Evolutionary conservation across 2,113 vertebrate genomes (phyloP), one percentile per base, ranked within the genome.

Genomic region (Rhombomys opimus): DNA sequence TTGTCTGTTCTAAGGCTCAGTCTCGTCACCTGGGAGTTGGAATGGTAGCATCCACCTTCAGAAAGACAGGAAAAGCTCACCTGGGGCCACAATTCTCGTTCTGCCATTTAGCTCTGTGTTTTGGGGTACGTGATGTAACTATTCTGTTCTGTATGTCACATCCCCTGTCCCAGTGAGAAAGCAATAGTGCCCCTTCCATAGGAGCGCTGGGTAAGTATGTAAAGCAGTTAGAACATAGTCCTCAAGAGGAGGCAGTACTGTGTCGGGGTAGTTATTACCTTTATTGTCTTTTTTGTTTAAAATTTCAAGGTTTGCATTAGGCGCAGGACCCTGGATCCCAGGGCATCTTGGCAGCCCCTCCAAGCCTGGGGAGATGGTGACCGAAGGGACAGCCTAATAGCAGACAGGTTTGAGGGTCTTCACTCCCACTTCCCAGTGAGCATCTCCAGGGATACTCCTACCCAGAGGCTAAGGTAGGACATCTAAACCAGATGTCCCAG

Each of bases 371-470:
- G 11, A 30, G 80, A 89, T 78, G 17, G 20, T 2, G 46, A 18
- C 41, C 12, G 10, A 22, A 63, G 35, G 1, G 23, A n/a, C 27
- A 30, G 72, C 72, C 87, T 67, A 65, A 54, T 1, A n/a, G 78
- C 65, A 6, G 54, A n/a, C 0, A 10, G 52, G 57, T 22, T 7
- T 6, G 23, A 7, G 13, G 13, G 32, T 68, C 50, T 73, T 87
- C 35, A 0, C 23, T 25, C 89, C 92, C 78, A 76, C 86, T 95
- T 97, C 82, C 78, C 95, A 92, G 95, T 68, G 78, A 73, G 68
- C n/a, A 13, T 52, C 87, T 52, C 80, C 27, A 38, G 85, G 80
- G 41, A 30, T 82, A 93, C 57, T 67, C 23, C 63, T 52, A 70
- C n/a, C 63, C 8, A 35, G 73, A 93, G 57, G 63, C 61, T 57